Evolutionary conservation across 2,113 vertebrate species (phyloP).

Genomic region (Chaenogobius annularis): DNA sequence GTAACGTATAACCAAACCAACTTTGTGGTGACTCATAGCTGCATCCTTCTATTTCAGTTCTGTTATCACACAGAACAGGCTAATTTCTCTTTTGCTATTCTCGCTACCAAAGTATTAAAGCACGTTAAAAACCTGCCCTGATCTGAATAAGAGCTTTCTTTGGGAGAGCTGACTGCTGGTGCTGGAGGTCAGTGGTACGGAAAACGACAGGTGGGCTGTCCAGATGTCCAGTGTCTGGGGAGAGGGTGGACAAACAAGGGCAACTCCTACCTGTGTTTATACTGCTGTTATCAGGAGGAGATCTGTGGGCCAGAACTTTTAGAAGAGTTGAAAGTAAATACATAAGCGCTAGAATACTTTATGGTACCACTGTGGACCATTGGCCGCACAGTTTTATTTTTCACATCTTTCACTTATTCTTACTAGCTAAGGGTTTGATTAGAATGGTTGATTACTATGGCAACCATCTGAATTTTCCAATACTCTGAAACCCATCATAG

Average conservation of each 20-base stretch:
- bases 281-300: background rate
- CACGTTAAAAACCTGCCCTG: background rate
- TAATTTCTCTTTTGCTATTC: conserved; percentile 26
- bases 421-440: too few species aligned
- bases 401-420: too few species aligned
- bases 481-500: too few species aligned
- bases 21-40: conserved; percentile 48
- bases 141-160: conserved; percentile 15
- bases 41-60: conserved; percentile 24
- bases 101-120: background rate
- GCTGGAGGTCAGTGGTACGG: conserved; percentile 22
- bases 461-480: too few species aligned
- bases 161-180: background rate
- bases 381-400: too few species aligned
- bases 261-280: conserved; percentile 4
- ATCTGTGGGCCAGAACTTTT: too few species aligned
- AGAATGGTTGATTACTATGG: too few species aligned
- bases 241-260: conserved; percentile 18
- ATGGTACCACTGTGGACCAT: background rate
- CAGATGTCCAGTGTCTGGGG: conserved; percentile 46
- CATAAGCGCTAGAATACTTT: background rate
- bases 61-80: conserved; percentile 14
- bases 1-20: background rate
- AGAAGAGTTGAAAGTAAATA: background rate
- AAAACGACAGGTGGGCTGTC: conserved; percentile 9